These are phyloP conservation scores for Anticlea derivata DNA, from an alignment of 2,888 invertebrate genomes.

Conservation along the genomic window DNA sequence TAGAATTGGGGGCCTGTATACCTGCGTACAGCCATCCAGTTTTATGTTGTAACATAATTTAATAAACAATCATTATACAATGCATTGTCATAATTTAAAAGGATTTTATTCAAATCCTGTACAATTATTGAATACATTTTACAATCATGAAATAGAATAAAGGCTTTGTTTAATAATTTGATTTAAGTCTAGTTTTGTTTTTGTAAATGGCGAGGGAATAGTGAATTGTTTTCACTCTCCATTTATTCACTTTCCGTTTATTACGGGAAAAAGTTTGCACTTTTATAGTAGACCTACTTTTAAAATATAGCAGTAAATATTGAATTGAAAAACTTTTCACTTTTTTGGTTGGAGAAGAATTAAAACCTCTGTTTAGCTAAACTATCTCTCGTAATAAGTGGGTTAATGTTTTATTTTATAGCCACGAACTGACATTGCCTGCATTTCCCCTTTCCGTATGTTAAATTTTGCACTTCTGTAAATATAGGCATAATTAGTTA, in stretches of 20 bases:
- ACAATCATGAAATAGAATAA: neutral
- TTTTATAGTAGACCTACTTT: too few species aligned
- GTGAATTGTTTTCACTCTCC: conserved; percentile 9
- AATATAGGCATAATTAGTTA: conserved; percentile 52
- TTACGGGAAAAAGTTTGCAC: neutral
- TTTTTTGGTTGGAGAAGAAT: too few species aligned
- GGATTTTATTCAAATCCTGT: conserved; percentile 9
- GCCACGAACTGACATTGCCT: conserved; percentile 45
- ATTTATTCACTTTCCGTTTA: conserved; percentile 6
- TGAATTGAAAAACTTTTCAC: too few species aligned
- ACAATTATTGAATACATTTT: conserved; percentile 5
- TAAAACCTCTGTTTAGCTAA: too few species aligned
- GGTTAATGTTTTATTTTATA: conserved; percentile 8
- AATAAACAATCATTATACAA: conserved; percentile 3
- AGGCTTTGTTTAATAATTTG: neutral
- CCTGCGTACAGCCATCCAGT: conserved; percentile 3
- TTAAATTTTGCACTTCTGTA: conserved; percentile 50
- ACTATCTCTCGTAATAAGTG: neutral
- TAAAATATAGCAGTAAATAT: too few species aligned
- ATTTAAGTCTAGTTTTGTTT: neutral
- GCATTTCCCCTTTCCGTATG: conserved; percentile 49
- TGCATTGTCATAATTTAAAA: conserved; percentile 7
- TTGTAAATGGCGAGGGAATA: conserved; percentile 6
- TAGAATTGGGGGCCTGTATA: too few species aligned
- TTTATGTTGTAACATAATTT: neutral